A percentile compares a stretch with the other conserved stretches of the same genome.
These are phyloP conservation scores for Stichodactyla helianthus DNA, from an alignment of 64 coral and sea anemone genomes.

Conservation along the genomic window DNA sequence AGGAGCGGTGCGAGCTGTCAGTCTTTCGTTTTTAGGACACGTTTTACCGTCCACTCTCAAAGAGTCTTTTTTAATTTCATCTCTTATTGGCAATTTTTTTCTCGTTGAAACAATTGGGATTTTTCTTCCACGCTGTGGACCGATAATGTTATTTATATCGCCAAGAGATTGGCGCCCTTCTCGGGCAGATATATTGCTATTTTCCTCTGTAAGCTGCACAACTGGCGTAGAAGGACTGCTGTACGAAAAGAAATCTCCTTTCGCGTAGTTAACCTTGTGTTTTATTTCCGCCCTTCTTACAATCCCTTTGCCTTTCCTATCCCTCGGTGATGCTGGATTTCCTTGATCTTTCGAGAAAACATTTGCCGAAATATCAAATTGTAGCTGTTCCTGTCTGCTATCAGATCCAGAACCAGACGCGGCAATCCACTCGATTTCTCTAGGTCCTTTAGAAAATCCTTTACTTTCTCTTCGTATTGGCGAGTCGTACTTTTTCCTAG, in stretches of 20 bases:
- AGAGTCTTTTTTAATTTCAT: neutral
- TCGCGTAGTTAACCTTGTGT: neutral
- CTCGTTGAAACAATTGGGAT: constrained; percentile 14
- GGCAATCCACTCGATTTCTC: neutral
- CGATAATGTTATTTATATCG: constrained; percentile 26
- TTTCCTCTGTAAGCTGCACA: neutral
- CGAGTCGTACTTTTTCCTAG: constrained; percentile 1
- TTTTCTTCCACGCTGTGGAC: constrained; percentile 12
- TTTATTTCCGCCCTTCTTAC: neutral
- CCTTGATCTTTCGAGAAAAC: neutral
- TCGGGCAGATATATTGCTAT: neutral
- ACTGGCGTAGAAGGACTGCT: constrained; percentile 5
- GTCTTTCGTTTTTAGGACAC: constrained; percentile 23
- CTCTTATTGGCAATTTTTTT: constrained; percentile 23
- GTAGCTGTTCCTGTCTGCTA: neutral
- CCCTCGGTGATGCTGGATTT: neutral
- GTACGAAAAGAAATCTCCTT: neutral
- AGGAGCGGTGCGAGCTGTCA: neutral
- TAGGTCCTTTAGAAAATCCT: neutral
- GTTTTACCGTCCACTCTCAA: constrained; percentile 54
- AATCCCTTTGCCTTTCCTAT: neutral
- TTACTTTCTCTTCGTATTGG: constrained; percentile 4
- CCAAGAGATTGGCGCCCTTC: constrained; percentile 43
- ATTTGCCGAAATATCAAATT: neutral
- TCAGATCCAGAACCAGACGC: neutral